Base-by-base conservation (phyloP, 2,113 vertebrate species). In the Scomber japonicus region DNA sequence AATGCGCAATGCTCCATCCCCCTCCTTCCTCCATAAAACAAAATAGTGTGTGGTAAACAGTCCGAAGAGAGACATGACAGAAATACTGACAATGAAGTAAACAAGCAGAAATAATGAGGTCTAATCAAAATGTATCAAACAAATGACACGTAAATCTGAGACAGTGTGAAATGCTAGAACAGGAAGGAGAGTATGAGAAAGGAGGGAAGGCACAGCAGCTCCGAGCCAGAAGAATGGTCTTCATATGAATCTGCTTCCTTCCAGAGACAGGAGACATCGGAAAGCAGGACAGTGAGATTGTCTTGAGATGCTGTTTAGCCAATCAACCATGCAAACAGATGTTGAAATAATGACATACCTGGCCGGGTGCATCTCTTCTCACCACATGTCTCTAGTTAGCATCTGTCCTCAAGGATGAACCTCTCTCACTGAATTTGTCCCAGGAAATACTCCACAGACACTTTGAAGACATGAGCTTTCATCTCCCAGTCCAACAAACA, bases 361-460 rank as follows among this genome's bases (percentile, higher is more conserved):
- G 78, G 31, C 35, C 1, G 24, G 12, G 67, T 44, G 64, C 74
- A 79, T 82, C 75, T 71, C 44, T 72, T 65, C 51, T 64, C 13
- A 21, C 50, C 81, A 81, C 79, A 67, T 78, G 79, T 79, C 74
- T 88, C 56, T 46, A 44, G 14, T 87, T 67, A 82, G 68, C 75
- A 24, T 50, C 35, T 68, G 64, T 81, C 57, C 66, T 69, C 17
- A 55, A 87, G 66, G 67, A 54, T 27, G 53, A 63, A 73, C 49
- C 61, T 35, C 82, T 77, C 77, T 77, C 44, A 14, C 30, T 60
- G 44, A 65, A 81, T 65, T 51, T 51, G 17, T 75, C 65, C 35
- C 62, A 35, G 31, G 50, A 82, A 17, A 4, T 48, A 56, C 31
- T 13, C 46, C 48, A 76, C 10, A 51, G 40, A 84, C 56, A 71